A percentile compares a stretch with the other conserved stretches of the same genome.
Conservation (phyloP, 2,888 invertebrate species). For the Rhogogaster chlorosoma region DNA sequence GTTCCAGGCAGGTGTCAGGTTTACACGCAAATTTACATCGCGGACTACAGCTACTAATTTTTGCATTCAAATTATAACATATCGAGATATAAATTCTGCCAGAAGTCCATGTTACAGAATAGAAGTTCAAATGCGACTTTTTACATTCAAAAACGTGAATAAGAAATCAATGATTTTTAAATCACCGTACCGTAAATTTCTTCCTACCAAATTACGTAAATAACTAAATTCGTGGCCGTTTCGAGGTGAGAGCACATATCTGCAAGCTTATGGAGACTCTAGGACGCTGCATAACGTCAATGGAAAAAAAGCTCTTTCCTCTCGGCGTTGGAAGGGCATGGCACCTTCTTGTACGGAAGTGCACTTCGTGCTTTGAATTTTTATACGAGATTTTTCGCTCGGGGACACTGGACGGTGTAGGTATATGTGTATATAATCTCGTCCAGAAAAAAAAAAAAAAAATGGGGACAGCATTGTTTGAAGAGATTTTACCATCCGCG, state of each 20-base stretch:
- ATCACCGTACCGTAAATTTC: neutral
- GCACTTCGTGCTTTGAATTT: slow-evolving; percentile 44
- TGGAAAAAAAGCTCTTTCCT: neutral
- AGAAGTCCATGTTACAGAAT: neutral
- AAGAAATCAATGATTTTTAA: neutral
- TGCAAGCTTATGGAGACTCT: neutral
- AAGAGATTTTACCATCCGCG: neutral
- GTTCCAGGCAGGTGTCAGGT: neutral
- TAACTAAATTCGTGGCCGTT: neutral
- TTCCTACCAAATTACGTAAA: neutral
- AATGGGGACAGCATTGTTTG: neutral
- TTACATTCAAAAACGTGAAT: neutral
- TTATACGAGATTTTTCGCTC: neutral
- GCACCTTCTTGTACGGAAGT: slow-evolving; percentile 5
- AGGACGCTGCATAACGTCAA: neutral
- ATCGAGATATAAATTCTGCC: neutral
- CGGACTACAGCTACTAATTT: neutral
- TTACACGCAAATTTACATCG: neutral
- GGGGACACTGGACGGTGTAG: neutral
- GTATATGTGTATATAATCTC: neutral
- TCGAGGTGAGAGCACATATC: neutral
- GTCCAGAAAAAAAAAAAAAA: neutral
- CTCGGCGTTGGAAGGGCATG: neutral
- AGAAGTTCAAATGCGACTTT: neutral
- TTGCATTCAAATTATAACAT: neutral